Base-by-base conservation (phyloP, 2,113 vertebrate genomes). In the Vidua chalybeata region DNA sequence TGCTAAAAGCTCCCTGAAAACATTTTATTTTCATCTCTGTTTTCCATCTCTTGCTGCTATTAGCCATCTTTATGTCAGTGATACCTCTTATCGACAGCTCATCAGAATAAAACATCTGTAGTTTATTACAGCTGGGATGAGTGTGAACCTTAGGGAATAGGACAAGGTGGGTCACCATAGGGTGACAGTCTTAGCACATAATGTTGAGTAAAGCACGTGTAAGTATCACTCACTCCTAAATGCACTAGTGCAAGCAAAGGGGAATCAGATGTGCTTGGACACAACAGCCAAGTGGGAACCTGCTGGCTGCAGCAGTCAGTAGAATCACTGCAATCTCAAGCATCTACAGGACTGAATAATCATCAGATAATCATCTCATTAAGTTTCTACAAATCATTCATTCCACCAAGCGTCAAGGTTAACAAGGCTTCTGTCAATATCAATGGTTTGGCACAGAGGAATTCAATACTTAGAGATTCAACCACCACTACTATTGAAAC, bases 351-450 rank as follows among this genome's bases (percentile, higher is more conserved):
- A 61, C 15, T 68, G 17, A 52, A 45, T 45, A 52, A 52, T 31
- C 43, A 63, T 23, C 77, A 73, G 94, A 95, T 78, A 88, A 95
- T 61, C 39, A 91, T 82, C 62, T 92, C 28, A 54, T 84, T 73
- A 66, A 41, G 35, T 69, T 84, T 82, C 85, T 58, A 86, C 58
- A 92, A 84, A 93, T 95, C 72, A 87, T 71, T 92, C 91, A 90
- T 92, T 87, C 88, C 30, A 87, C 17, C 49, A 64, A 80, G 58
- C 58, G 68, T 66, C 5, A 3, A 93, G 75, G 84, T 64, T 95
- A 96, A 93, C 86, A 77, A 95, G 95, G 43, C 22, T 94, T 26
- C 64, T 92, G 66, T 90, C 69, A 0, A 77, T 94, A 90, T n/a
- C 51, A 84, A 37, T 3, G 2, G 39, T 84, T 91, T 90, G 80